These are phyloP conservation scores for Drosophila grimshawi DNA, from an alignment of 1,140 invertebrate species.

Conservation along the genomic window DNA sequence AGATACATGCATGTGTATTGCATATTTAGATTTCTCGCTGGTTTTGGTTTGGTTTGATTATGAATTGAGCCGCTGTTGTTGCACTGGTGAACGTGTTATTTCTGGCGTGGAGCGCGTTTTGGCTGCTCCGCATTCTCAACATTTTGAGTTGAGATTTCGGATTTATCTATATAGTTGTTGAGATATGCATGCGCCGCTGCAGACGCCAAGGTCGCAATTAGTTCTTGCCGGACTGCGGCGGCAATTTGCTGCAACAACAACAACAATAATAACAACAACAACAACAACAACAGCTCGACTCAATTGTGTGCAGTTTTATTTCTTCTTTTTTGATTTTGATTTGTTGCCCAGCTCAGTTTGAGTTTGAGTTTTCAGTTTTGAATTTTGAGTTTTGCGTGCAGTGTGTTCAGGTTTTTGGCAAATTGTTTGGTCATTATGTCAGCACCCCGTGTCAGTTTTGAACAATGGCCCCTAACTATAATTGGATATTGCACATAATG, in stretches of 20 bases:
- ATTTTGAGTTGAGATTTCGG: constrained; percentile 30
- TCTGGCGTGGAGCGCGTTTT: constrained; percentile 7
- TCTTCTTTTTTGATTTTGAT: constrained; percentile 38
- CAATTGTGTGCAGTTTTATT: constrained; percentile 39
- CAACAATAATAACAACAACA: constrained; percentile 30
- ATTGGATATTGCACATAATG: constrained; percentile 28
- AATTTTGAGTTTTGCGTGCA: neutral
- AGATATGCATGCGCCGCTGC: constrained; percentile 50
- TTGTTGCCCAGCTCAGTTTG: constrained; percentile 14
- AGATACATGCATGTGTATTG: neutral
- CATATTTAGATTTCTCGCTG: neutral
- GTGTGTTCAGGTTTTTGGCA: constrained; percentile 47
- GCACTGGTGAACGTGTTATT: constrained; percentile 44
- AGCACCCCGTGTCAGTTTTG: constrained; percentile 31
- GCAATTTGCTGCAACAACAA: neutral
- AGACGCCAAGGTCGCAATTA: constrained; percentile 77
- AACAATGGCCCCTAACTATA: constrained; percentile 22
- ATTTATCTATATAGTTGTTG: constrained; percentile 69
- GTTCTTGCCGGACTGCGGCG: constrained; percentile 55
- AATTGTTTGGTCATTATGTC: constrained; percentile 73
- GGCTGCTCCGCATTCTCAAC: constrained; percentile 27
- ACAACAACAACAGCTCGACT: constrained; percentile 39
- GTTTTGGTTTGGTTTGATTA: neutral
- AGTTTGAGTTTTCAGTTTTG: neutral
- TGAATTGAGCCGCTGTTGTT: neutral